Base-by-base conservation (phyloP, 2,888 invertebrate genomes). In the Epiblema foenella region DNA sequence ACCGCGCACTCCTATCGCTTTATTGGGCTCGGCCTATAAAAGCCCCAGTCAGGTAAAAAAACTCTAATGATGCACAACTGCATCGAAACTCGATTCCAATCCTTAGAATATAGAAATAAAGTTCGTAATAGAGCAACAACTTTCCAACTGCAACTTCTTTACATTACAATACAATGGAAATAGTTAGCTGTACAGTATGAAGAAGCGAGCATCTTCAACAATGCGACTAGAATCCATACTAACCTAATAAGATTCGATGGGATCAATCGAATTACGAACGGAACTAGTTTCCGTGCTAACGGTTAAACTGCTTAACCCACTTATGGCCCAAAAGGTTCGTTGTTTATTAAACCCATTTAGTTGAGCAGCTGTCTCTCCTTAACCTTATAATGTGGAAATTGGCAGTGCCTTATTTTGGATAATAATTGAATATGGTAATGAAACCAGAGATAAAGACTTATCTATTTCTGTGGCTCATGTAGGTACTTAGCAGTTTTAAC, bases 191-290 rank as follows among this genome's bases (percentile, higher is more conserved):
- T 51, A 4, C 1, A 24, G 24, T 24, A 4, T n/a, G 15, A 24
- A 37, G 49, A 10, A 46, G 24, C 20, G 24, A 69, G 49, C 33
- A 33, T 49, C 69, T 12, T 52, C 33, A n/a, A 66, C 54, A 56
- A 66, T 66, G 60, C 37, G 20, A 49, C 49, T 66, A 51, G 62
- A 56, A 71, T 29, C 71, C 54, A 49, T 33, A 62, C 54, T 69
- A 85, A 84, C 78, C 77, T 79, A 83, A 84, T 86, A 85, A 81
- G 79, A 76, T 79, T 83, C 78, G 79, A 79, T 77, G 78, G 76
- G 79, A 80, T 77, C 82, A 82, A 84, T 85, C 81, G 80, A 79
- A 80, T 78, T 67, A 71, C 73, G 68, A 76, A 74, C 75, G 77
- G 72, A 75, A 59, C 73, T 73, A 68, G 74, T 69, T 73, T 57